A percentile compares a stretch with the other conserved stretches of the same genome.
Conservation (phyloP, 2,797 vertebrate species). For the Limnodromus scolopaceus region DNA sequence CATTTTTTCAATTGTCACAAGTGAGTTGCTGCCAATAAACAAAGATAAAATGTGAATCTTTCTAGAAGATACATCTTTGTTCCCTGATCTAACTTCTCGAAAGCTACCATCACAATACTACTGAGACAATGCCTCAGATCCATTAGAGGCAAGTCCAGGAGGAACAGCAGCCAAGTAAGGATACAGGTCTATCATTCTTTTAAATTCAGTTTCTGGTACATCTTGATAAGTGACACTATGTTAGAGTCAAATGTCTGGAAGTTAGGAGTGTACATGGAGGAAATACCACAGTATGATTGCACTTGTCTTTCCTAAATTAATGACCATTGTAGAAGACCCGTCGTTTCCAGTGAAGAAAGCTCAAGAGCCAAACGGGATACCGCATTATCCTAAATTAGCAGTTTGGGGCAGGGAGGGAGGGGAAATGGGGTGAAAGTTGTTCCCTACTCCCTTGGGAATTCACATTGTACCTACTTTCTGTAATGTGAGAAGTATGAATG, state of each 20-base stretch:
- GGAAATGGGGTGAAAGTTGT: accelerated
- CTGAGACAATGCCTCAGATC: neutral
- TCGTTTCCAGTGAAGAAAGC: neutral
- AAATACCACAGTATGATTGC: neutral
- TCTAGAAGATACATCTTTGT: neutral
- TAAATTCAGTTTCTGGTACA: neutral
- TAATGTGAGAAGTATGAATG: neutral
- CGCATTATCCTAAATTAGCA: neutral
- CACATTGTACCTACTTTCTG: neutral
- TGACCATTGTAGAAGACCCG: neutral
- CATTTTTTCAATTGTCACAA: neutral
- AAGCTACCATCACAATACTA: neutral
- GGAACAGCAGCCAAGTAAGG: neutral
- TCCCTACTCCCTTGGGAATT: neutral
- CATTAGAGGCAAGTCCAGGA: neutral
- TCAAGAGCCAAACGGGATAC: neutral
- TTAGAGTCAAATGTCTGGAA: neutral
- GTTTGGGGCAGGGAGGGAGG: accelerated
- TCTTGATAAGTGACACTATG: neutral
- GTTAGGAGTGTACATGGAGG: neutral
- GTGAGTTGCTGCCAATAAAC: neutral
- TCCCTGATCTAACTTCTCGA: neutral
- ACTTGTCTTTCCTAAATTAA: neutral
- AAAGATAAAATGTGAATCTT: neutral
- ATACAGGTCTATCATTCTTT: neutral